Evolutionary conservation across 2,888 invertebrate species (phyloP).

Genomic region (Cryptocephalus primarius): DNA sequence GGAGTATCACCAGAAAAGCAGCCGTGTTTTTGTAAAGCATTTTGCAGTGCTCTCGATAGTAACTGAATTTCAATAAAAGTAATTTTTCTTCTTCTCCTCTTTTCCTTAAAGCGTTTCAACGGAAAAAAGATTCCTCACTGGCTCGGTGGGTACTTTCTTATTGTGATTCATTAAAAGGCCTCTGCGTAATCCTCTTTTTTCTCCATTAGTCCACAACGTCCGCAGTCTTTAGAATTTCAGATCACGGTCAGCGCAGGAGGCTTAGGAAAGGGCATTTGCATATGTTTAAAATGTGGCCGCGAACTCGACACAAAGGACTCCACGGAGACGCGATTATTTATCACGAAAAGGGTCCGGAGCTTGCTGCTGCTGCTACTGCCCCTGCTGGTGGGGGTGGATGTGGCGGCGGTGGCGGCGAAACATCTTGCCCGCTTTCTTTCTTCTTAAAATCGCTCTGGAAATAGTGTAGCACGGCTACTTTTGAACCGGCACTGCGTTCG

Average conservation of each 20-base stretch:
- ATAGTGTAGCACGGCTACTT: conserved; percentile 12
- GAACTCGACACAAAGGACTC: conserved; percentile 34
- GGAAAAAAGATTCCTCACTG: no score
- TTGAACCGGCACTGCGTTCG: conserved; percentile 1
- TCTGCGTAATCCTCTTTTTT: conserved; percentile 14
- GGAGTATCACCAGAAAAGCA: no score
- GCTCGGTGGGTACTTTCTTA: background rate
- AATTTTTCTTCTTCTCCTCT: no score
- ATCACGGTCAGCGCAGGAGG: conserved; percentile 35
- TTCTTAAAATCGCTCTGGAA: conserved; percentile 18
- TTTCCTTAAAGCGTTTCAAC: no score
- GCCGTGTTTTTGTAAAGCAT: no score
- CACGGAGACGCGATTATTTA: conserved; percentile 38
- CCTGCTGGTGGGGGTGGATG: background rate
- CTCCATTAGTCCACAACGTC: conserved; percentile 16
- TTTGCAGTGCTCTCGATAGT: no score
- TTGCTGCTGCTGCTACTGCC: background rate
- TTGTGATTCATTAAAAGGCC: background rate
- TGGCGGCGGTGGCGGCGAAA: conserved; percentile 16
- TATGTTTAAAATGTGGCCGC: conserved; percentile 38
- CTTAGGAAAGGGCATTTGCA: conserved; percentile 32
- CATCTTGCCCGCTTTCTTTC: conserved; percentile 23
- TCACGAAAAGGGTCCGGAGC: conserved; percentile 22
- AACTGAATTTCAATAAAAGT: no score
- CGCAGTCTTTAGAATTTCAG: conserved; percentile 30